Evolutionary conservation across 2,113 vertebrate species (phyloP).

Genomic region (Chascanopsetta lugubris): DNA sequence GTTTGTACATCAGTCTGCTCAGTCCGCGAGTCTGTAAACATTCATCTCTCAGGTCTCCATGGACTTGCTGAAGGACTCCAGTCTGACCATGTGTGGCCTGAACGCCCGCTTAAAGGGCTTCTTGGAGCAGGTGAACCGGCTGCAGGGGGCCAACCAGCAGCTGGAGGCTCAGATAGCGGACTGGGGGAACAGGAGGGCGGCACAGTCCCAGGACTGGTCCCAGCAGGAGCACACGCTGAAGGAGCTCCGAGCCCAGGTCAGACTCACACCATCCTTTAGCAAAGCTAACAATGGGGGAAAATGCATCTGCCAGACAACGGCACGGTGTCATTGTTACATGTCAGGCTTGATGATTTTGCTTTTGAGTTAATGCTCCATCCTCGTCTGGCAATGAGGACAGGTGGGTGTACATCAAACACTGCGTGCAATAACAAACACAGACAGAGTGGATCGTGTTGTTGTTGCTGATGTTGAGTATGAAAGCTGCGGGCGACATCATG

Average conservation of each 20-base stretch:
- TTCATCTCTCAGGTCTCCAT: conserved; percentile 46
- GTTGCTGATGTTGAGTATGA: conserved; percentile 4
- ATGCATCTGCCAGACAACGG: background rate
- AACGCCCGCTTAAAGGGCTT: conserved; percentile 74
- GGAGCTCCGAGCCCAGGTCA: conserved; percentile 76
- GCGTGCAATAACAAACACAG: conserved; percentile 25
- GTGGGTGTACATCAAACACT: background rate
- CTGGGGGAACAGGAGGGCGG: conserved; percentile 33
- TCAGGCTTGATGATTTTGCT: background rate
- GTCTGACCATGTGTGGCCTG: conserved; percentile 66
- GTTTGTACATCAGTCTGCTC: conserved; percentile 20
- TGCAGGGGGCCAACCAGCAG: conserved; percentile 73
- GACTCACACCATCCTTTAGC: no score
- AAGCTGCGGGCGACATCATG: conserved; percentile 10
- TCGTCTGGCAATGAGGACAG: background rate
- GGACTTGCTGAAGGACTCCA: conserved; percentile 66
- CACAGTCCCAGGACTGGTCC: conserved; percentile 57
- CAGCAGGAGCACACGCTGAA: conserved; percentile 66
- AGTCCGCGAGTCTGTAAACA: conserved; percentile 2
- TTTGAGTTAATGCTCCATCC: background rate
- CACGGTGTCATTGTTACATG: no score
- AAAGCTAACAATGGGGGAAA: no score
- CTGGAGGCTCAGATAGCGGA: conserved; percentile 75
- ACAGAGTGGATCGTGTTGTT: conserved; percentile 2
- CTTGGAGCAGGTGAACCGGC: conserved; percentile 73